Base-by-base conservation (phyloP, 1,140 invertebrate genomes). In the Monochamus saltuarius region DNA sequence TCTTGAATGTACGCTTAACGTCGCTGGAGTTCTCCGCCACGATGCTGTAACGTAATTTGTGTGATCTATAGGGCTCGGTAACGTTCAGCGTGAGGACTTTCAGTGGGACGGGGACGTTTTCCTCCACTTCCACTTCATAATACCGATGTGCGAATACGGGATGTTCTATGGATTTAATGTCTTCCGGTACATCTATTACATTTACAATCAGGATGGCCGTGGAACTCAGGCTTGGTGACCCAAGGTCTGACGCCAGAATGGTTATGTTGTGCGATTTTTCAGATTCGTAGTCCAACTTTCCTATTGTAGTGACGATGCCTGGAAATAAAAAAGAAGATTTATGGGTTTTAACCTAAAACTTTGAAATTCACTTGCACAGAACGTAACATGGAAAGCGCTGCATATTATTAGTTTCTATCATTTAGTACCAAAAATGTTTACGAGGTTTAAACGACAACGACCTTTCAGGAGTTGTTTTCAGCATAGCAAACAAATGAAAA, bases 241-340 rank as follows among this genome's bases (percentile, higher is more conserved):
- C 92, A 14, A 92, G 78, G 79, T 94, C 92, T 0, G 90, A 90
- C 0, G 90, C 91, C 6, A 90, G 83, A 0, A 94, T 84, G 0
- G 89, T 88, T 1, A 94, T 78, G 73, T 93, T 92, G 68, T 90
- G 85, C 11, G 79, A 73, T 29, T 77, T 78, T 64, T 85, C 80
- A 22, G 71, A 79, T 75, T 91, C 89, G 66, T 88, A 92, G 69
- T 92, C 89, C 7, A 94, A 79, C 62, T 82, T 83, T 1, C 83
- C 83, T 4, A 87, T 83, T 0, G 89, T 92, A 8, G 86, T 90
- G 3, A 94, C 83, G 1, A 86, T 81, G 10, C 91, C 22, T 29
- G 22, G 22, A 29, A 29, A 29, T 29, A 29, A 29, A 29, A 29
- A 29, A 6, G 22, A 29, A 29, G 22, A 29, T 6, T 29, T 29